Conservation (phyloP, 1,140 invertebrate genomes). For the Formica exsecta region DNA sequence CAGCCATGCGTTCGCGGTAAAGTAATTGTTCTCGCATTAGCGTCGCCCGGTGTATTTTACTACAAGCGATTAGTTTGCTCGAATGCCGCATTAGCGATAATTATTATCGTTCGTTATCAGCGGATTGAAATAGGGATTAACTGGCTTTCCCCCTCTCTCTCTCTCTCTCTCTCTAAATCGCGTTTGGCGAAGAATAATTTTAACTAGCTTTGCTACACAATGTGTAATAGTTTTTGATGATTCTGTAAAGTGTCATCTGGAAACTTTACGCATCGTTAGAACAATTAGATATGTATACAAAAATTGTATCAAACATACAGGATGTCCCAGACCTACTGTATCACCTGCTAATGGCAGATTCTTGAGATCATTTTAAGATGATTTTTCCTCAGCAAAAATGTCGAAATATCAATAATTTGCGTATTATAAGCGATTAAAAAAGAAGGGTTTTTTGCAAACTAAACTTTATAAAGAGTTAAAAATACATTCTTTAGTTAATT, state of each 20-base stretch:
- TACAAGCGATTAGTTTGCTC: conserved; percentile 54
- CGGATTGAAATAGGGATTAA: conserved; percentile 28
- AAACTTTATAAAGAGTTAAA: no score
- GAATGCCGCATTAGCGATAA: conserved; percentile 46
- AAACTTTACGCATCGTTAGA: not conserved
- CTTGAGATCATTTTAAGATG: no score
- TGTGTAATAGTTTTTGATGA: not conserved
- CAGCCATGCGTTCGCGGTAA: conserved; percentile 46
- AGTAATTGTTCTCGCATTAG: conserved; percentile 58
- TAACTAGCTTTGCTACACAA: not conserved
- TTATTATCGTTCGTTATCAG: conserved; percentile 34
- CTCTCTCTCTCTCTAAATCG: no score
- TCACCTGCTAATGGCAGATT: no score
- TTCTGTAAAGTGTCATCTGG: not conserved
- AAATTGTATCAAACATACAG: not conserved
- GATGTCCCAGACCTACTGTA: no score
- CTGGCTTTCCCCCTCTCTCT: no score
- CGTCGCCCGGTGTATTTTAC: conserved; percentile 44
- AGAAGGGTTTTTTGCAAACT: no score
- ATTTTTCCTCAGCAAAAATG: no score
- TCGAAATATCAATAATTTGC: no score
- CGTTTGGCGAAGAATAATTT: conserved; percentile 22
- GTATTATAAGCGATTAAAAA: no score
- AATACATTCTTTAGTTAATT: no score
- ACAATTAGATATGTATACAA: not conserved